phyloP scores from a whole-genome alignment of 2,797 vertebrate species.

The Rhinatrema bivittatum region DNA sequence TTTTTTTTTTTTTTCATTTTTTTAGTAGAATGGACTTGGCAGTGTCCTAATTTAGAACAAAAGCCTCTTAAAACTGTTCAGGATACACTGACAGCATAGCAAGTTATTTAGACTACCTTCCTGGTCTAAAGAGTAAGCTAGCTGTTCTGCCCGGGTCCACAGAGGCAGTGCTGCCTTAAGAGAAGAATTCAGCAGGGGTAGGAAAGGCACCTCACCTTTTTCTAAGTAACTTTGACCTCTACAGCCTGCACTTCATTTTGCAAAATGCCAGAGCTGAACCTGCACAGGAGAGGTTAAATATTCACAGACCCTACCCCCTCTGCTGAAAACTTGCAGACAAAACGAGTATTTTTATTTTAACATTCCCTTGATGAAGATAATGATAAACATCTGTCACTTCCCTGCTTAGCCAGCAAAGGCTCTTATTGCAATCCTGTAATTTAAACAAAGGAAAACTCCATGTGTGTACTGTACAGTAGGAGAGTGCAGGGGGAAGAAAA shows the following conservation, averaged over 20 bases:
- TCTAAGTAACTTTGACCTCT: constrained; percentile 26
- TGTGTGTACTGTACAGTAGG: constrained; percentile 9
- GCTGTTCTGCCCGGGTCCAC: too few relatives aligned
- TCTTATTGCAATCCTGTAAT: constrained; percentile 51
- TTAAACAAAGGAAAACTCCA: constrained; percentile 44
- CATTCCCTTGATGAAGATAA: constrained; percentile 67
- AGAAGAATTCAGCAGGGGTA: constrained; percentile 27
- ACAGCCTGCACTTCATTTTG: constrained; percentile 30
- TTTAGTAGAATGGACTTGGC: too few relatives aligned
- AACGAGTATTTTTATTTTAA: constrained; percentile 64
- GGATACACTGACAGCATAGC: too few relatives aligned
- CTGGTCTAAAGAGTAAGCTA: too few relatives aligned
- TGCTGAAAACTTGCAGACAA: constrained; percentile 57
- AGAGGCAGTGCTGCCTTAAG: too few relatives aligned
- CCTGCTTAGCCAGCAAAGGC: constrained; percentile 45
- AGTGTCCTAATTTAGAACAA: too few relatives aligned
- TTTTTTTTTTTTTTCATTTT: too few relatives aligned
- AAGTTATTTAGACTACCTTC: too few relatives aligned
- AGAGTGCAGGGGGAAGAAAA: too few relatives aligned
- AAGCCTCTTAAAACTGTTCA: too few relatives aligned
- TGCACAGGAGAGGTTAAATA: constrained; percentile 51
- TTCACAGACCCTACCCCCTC: constrained; percentile 46
- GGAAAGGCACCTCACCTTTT: constrained; percentile 27
- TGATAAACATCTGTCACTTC: constrained; percentile 63
- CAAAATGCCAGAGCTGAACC: constrained; percentile 46